Conservation (phyloP, 2,113 vertebrate species). For the Noturus placidus region DNA sequence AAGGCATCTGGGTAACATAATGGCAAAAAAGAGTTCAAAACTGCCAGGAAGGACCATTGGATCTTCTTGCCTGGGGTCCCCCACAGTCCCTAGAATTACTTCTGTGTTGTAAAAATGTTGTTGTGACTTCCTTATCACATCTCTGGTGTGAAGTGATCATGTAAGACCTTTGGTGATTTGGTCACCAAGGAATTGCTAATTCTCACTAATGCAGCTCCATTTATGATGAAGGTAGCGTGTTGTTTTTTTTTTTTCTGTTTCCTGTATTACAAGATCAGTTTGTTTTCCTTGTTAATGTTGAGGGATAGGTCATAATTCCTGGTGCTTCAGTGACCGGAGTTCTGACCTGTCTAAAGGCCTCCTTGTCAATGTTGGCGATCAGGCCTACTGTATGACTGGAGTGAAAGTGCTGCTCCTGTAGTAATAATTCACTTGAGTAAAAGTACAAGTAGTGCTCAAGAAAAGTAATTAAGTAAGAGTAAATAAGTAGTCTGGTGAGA, state of each 20-base stretch:
- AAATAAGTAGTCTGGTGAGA: neutral
- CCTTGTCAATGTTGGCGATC: neutral
- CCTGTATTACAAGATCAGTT: neutral
- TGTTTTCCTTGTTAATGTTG: neutral
- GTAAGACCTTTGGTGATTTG: too few relatives aligned
- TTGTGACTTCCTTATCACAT: too few relatives aligned
- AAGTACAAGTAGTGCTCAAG: neutral
- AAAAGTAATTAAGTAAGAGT: neutral
- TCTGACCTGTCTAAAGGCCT: neutral
- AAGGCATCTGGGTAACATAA: too few relatives aligned
- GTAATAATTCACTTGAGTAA: neutral
- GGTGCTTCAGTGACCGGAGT: neutral
- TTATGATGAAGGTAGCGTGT: neutral
- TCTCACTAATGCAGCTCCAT: neutral
- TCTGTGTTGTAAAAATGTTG: too few relatives aligned
- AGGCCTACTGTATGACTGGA: neutral
- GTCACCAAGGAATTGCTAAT: too few relatives aligned
- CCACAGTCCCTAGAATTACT: too few relatives aligned
- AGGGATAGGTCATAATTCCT: neutral
- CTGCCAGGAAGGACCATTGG: too few relatives aligned
- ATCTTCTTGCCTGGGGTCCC: too few relatives aligned
- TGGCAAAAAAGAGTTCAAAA: too few relatives aligned
- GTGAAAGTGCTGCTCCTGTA: neutral
- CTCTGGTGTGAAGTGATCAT: too few relatives aligned
- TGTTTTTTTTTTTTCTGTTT: neutral